Percentiles rank a stretch among this genome's conserved stretches.
phyloP scores from a whole-genome alignment of 2,888 invertebrate species.

The Augochlorella aurata region DNA sequence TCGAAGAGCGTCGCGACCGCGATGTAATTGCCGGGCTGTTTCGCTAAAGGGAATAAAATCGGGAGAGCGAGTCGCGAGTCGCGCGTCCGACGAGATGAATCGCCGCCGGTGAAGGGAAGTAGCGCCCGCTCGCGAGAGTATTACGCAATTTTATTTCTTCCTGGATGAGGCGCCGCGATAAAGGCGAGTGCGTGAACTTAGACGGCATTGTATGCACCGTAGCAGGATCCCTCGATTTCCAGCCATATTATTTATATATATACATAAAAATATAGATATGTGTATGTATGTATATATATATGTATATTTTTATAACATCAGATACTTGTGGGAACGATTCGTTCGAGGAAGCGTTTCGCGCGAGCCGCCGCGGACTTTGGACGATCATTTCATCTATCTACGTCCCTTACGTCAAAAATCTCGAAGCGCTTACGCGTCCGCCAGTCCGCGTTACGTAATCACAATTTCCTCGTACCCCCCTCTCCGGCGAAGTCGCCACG shows the following conservation, averaged over 20 bases:
- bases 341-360: neutral
- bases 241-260: neutral
- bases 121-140: slow-evolving; percentile 11
- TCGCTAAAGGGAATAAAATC: slow-evolving; percentile 34
- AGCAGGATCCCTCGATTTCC: too few relatives aligned
- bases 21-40: slow-evolving; percentile 31
- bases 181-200: neutral
- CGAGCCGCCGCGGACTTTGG: neutral
- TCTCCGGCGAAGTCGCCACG: slow-evolving; percentile 23
- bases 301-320: too few relatives aligned
- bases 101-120: slow-evolving; percentile 27
- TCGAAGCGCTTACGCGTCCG: slow-evolving; percentile 33
- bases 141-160: slow-evolving; percentile 55
- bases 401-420: slow-evolving; percentile 46
- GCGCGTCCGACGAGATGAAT: slow-evolving; percentile 15
- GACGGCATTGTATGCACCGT: neutral
- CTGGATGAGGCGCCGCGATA: slow-evolving; percentile 36
- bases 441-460: slow-evolving; percentile 55
- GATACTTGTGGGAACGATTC: neutral
- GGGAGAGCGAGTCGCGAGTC: neutral
- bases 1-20: slow-evolving; percentile 15
- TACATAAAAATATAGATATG: too few relatives aligned
- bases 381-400: neutral
- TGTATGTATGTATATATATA: too few relatives aligned
- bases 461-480: slow-evolving; percentile 32